Base-by-base conservation (phyloP, 2,113 vertebrate genomes). In the Chloroceryle aenea region DNA sequence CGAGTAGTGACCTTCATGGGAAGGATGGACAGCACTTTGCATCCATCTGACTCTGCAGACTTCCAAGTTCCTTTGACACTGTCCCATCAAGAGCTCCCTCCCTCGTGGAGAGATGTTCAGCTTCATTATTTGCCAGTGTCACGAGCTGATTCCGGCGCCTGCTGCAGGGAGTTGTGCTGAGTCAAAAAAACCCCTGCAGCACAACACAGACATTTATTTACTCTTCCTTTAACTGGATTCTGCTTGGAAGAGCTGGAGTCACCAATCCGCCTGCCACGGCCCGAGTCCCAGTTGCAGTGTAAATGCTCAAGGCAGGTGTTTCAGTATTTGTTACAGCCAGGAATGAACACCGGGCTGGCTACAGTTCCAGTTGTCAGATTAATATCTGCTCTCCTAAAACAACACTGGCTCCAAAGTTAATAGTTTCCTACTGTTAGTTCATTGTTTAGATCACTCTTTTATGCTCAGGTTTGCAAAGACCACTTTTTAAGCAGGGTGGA, bases 41-140 rank as follows among this genome's bases (percentile, higher is more conserved):
- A 5, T 53, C 67, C 22, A 25, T 26, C 80, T 74, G 61, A 16
- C 79, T 62, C n/a, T 34, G 69, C 42, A 71, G 80, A 83, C 42
- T 52, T 94, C 83, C 27, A 38, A 47, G 43, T 59, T 36, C 20
- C 59, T 62, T 29, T 61, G 52, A 27, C 20, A 0, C 87, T 86
- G 77, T 85, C 82, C 89, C 42, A 48, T 68, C 27, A 30, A 47
- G 81, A 64, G 34, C 75, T 87, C 42, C 66, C 81, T 93, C 67
- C 89, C 67, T 78, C 11, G 1, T 1, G 8, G 40, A 18, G 77
- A 79, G 56, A 27, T 0, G 0, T 19, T 85, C 11, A 4, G 19
- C n/a, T 9, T 55, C 3, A 32, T 52, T 4, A 0, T 87, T 91
- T 84, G 29, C 71, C 83, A 55, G 0, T 43, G 91, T 15, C 52